A percentile compares a stretch with the other conserved stretches of the same genome.
Evolutionary conservation across 2,888 invertebrate genomes (phyloP).

Genomic region (Caenorhabditis doughertyi): DNA sequence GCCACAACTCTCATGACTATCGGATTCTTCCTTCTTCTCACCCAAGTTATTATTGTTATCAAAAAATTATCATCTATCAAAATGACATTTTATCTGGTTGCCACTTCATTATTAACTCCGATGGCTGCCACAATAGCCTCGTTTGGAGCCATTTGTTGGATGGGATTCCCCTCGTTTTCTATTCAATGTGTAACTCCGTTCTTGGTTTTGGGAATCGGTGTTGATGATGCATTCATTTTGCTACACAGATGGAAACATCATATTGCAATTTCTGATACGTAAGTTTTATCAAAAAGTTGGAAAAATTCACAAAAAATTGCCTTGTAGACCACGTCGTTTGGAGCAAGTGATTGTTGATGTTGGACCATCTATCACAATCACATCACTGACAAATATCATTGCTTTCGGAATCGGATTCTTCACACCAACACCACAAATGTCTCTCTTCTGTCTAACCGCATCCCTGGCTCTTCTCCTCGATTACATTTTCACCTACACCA

Average conservation of each 20-base stretch:
- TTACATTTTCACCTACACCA: conserved; percentile 81
- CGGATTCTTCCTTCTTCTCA: conserved; percentile 78
- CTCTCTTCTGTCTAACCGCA: conserved; percentile 80
- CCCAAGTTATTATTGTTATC: conserved; percentile 77
- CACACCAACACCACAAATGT: conserved; percentile 82
- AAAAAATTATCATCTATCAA: conserved; percentile 57
- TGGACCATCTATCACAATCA: conserved; percentile 82
- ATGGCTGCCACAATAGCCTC: conserved; percentile 77
- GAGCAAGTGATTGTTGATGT: conserved; percentile 77
- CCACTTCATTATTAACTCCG: conserved; percentile 76
- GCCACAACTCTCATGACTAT: conserved; percentile 81
- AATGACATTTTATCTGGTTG: conserved; percentile 63
- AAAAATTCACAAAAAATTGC: not conserved
- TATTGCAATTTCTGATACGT: conserved; percentile 54
- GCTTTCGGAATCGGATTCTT: conserved; percentile 81
- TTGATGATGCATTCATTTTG: conserved; percentile 82
- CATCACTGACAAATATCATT: conserved; percentile 81
- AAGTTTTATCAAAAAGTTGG: not conserved
- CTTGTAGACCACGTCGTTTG: conserved; percentile 52
- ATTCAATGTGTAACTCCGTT: conserved; percentile 82
- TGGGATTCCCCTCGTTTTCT: conserved; percentile 76
- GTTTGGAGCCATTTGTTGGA: conserved; percentile 78
- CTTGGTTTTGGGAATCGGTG: conserved; percentile 80
- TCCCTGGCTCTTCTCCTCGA: conserved; percentile 81
- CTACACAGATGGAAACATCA: conserved; percentile 80